Percentiles rank a stretch among this genome's conserved stretches.
Conservation (phyloP, 2,797 vertebrate species). For the Mastacembelus armatus region DNA sequence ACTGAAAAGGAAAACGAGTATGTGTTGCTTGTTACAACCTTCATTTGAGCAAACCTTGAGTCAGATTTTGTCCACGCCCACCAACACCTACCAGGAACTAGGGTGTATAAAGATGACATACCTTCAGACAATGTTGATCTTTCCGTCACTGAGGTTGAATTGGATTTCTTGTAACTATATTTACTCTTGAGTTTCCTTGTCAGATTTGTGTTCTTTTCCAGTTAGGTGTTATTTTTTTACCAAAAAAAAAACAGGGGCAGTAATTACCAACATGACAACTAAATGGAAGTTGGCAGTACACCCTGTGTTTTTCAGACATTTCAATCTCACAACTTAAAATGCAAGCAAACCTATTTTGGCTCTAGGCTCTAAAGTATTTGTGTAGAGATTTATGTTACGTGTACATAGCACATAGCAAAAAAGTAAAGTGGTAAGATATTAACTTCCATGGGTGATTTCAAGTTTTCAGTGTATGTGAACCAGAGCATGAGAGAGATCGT, state of each 20-base stretch:
- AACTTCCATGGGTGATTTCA: neutral
- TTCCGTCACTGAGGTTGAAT: accelerated
- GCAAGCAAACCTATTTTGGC: neutral
- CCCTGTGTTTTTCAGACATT: neutral
- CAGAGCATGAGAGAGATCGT: neutral
- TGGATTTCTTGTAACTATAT: neutral
- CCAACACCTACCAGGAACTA: slow-evolving; percentile 43
- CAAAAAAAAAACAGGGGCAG: neutral
- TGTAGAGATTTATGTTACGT: neutral
- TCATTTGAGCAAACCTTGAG: slow-evolving; percentile 1
- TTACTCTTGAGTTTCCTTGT: neutral
- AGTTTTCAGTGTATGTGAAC: neutral
- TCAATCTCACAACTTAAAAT: neutral
- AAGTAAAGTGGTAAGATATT: neutral
- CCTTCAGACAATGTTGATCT: neutral
- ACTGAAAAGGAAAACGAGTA: neutral
- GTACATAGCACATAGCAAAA: too few species aligned
- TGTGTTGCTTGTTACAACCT: neutral
- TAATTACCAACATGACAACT: neutral
- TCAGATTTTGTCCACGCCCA: slow-evolving; percentile 12
- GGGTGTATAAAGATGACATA: slow-evolving; percentile 35
- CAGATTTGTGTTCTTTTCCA: neutral
- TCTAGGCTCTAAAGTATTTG: too few species aligned
- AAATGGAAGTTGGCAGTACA: neutral
- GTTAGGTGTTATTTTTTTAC: neutral